Percentiles rank a stretch among this genome's conserved stretches.
Evolutionary conservation across 2,888 invertebrate species (phyloP).

Genomic region (Caenorhabditis virilis): DNA sequence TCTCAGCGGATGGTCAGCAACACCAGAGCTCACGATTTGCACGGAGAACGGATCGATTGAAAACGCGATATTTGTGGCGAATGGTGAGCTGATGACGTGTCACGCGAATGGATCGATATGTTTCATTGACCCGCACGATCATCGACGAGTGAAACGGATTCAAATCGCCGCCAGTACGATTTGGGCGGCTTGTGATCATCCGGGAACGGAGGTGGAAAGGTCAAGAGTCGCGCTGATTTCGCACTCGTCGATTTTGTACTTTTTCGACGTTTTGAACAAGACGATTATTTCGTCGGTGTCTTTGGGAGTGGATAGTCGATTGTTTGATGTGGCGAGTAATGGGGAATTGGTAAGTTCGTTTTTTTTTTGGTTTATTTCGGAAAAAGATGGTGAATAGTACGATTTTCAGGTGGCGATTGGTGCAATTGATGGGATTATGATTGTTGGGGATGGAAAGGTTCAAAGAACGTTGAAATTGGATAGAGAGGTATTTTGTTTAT

Average conservation of each 20-base stretch:
- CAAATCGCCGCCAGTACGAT: constrained; percentile 58
- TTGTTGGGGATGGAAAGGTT: constrained; percentile 28
- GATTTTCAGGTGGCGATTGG: constrained; percentile 39
- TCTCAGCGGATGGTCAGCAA: constrained; percentile 35
- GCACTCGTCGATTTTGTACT: constrained; percentile 37
- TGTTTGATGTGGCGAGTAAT: constrained; percentile 39
- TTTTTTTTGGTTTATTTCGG: neutral
- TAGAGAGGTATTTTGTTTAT: too few species aligned
- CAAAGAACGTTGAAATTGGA: constrained; percentile 34
- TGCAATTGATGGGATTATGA: constrained; percentile 33
- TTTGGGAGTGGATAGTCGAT: constrained; percentile 53
- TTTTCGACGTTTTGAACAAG: constrained; percentile 45
- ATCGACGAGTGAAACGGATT: constrained; percentile 41
- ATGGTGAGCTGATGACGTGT: constrained; percentile 24
- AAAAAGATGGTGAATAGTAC: too few species aligned
- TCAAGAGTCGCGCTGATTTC: constrained; percentile 28
- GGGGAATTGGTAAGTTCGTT: constrained; percentile 16
- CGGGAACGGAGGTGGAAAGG: neutral
- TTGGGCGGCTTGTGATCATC: constrained; percentile 40
- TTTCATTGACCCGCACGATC: constrained; percentile 39
- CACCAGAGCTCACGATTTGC: constrained; percentile 32
- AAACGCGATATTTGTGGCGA: constrained; percentile 14
- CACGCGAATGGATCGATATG: constrained; percentile 39
- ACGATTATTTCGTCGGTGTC: constrained; percentile 40
- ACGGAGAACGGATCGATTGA: constrained; percentile 38